Evolutionary conservation across 1,140 invertebrate genomes (phyloP).

Genomic region (Listronotus oregonensis): DNA sequence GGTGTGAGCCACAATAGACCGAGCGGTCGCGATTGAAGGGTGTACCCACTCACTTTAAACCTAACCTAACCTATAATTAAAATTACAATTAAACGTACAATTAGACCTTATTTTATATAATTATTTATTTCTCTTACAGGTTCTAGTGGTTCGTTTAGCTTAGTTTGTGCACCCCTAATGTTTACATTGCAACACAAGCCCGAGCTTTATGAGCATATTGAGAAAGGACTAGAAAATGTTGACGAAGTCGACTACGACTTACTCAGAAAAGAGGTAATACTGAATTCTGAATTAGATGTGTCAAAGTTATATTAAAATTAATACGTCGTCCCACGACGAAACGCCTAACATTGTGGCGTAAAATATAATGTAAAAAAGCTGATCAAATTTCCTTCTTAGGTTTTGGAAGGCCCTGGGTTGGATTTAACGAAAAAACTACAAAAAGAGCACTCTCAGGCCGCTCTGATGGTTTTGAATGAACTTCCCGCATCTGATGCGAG

Average conservation of each 20-base stretch:
- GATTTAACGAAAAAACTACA: conserved; percentile 76
- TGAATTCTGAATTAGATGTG: too few species aligned
- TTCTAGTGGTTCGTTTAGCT: conserved; percentile 65
- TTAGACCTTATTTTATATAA: too few species aligned
- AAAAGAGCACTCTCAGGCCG: conserved; percentile 74
- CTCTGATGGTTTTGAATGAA: conserved; percentile 73
- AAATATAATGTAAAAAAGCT: too few species aligned
- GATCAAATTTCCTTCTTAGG: conserved; percentile 23
- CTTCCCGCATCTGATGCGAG: conserved; percentile 77
- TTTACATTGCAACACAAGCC: conserved; percentile 79
- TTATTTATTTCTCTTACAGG: conserved; percentile 14
- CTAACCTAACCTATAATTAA: too few species aligned
- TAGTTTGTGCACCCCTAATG: conserved; percentile 83
- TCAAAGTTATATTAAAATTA: too few species aligned
- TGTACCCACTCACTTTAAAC: too few species aligned
- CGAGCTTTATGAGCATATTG: conserved; percentile 71
- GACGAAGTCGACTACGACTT: conserved; percentile 75
- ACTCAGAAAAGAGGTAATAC: conserved; percentile 57
- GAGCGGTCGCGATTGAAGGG: too few species aligned
- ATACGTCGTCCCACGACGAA: too few species aligned
- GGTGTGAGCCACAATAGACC: too few species aligned
- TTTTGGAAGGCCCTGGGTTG: conserved; percentile 68
- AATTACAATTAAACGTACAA: too few species aligned
- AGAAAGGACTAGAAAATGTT: conserved; percentile 70
- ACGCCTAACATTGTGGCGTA: too few species aligned